Conservation (phyloP, 2,113 vertebrate genomes). For the Pachyramphus minor region DNA sequence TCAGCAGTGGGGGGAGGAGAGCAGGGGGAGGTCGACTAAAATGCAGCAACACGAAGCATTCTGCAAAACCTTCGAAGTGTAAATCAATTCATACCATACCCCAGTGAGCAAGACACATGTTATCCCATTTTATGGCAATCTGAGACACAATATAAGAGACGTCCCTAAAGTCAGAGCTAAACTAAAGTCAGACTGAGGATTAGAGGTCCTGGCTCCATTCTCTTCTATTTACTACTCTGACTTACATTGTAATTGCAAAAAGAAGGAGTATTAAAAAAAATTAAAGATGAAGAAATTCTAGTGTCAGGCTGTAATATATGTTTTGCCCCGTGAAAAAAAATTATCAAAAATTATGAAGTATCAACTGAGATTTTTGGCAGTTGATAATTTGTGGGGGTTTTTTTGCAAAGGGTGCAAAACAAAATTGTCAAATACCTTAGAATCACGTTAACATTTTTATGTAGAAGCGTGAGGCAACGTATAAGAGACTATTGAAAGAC, state of each 20-base stretch:
- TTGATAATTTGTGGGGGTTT: accelerated
- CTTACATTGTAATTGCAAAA: neutral
- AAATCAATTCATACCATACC: neutral
- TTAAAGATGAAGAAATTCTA: neutral
- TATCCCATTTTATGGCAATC: neutral
- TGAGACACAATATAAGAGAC: neutral
- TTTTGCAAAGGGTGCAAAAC: neutral
- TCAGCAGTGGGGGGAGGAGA: neutral
- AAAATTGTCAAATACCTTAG: neutral
- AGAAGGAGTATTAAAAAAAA: neutral
- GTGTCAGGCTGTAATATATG: accelerated
- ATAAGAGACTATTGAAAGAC: neutral
- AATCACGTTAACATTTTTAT: neutral
- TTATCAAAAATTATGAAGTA: accelerated
- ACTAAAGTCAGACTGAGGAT: neutral
- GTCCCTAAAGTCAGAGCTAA: neutral
- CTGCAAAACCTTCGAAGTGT: neutral
- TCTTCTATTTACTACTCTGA: neutral
- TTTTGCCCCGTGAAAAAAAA: neutral
- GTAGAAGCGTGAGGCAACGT: neutral
- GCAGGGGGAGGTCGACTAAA: neutral
- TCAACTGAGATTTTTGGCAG: neutral
- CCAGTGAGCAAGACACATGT: neutral
- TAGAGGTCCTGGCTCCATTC: neutral
- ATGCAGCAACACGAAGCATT: neutral